A percentile compares a stretch with the other conserved stretches of the same genome.
These are phyloP conservation scores for Rambutsinella grinnellia DNA, from an alignment of 2,888 invertebrate species.

Conservation along the genomic window DNA sequence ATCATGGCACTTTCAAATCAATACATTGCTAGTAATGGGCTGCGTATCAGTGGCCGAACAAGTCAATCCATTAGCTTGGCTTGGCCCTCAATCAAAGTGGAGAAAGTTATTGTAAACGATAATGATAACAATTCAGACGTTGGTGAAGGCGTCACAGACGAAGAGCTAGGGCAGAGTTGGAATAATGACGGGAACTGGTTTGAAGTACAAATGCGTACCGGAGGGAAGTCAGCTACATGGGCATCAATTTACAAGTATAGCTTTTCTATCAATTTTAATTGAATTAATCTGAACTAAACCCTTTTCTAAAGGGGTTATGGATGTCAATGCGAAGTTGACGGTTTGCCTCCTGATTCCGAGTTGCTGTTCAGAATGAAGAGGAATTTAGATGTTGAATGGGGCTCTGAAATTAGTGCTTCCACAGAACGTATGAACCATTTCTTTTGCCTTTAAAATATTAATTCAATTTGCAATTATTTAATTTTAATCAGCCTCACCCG, in stretches of 20 bases:
- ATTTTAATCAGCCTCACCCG: no score
- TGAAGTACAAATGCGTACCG: conserved; percentile 54
- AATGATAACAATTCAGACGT: conserved; percentile 18
- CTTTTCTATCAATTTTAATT: no score
- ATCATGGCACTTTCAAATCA: no score
- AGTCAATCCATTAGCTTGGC: conserved; percentile 41
- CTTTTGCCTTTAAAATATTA: no score
- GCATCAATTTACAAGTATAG: conserved; percentile 57
- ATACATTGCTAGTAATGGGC: conserved; percentile 51
- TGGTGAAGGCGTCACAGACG: conserved; percentile 40
- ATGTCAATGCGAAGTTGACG: conserved; percentile 46
- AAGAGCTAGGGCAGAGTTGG: conserved; percentile 33
- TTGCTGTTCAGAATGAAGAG: conserved; percentile 57
- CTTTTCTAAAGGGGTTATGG: no score
- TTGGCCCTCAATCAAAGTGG: no score
- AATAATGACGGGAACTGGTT: conserved; percentile 47
- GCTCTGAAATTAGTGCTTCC: conserved; percentile 53
- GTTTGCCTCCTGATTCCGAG: conserved; percentile 52
- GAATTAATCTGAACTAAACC: conserved; percentile 3
- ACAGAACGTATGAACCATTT: no score
- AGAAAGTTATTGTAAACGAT: no score
- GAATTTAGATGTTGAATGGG: conserved; percentile 54
- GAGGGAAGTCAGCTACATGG: conserved; percentile 24
- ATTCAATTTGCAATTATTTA: no score
- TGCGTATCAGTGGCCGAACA: conserved; percentile 50